These are phyloP conservation scores for Accipiter badius DNA, from an alignment of 2,797 vertebrate genomes.

Conservation along the genomic window DNA sequence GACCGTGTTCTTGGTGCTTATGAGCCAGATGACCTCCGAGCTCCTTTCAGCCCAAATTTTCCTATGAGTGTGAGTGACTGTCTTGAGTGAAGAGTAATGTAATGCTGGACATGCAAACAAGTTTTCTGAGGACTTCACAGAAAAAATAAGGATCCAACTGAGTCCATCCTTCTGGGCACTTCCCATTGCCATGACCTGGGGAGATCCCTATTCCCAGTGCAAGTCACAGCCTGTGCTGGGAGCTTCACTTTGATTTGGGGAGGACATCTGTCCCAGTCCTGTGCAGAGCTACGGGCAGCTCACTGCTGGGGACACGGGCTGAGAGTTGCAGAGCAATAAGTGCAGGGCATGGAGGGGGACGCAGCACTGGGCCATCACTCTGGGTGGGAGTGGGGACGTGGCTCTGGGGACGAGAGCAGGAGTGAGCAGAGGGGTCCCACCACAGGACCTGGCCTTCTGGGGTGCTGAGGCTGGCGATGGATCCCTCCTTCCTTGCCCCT, in stretches of 20 bases:
- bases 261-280: neutral
- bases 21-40: neutral
- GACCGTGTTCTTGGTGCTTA: accelerated
- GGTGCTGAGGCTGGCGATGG: neutral
- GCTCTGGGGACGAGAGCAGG: neutral
- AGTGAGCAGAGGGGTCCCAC: neutral
- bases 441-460: accelerated
- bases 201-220: neutral
- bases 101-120: neutral
- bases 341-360: neutral
- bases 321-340: neutral
- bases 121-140: neutral
- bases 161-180: neutral
- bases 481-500: neutral
- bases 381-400: neutral
- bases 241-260: neutral
- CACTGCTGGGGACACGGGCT: accelerated
- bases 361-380: neutral
- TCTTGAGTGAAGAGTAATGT: neutral
- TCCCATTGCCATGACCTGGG: neutral
- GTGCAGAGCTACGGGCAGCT: neutral
- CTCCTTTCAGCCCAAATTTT: neutral
- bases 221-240: neutral
- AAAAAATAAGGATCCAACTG: neutral
- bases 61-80: neutral